A percentile compares a stretch with the other conserved stretches of the same genome.
Conservation (phyloP, 2,888 invertebrate genomes). For the Pollenia griseotomentosa region DNA sequence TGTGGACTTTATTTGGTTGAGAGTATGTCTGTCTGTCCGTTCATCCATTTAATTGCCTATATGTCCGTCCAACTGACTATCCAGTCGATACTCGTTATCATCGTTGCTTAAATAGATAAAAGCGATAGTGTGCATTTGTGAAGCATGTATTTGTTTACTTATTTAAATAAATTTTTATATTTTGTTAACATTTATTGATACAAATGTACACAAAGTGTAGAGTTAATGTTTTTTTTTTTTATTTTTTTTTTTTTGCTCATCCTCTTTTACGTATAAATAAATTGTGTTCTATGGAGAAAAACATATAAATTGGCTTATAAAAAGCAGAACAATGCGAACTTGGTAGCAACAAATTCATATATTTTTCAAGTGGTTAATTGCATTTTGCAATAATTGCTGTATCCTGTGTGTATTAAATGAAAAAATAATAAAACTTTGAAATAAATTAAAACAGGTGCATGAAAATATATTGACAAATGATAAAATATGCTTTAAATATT, state of each 20-base stretch:
- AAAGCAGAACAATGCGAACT: neutral
- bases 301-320: neutral
- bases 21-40: neutral
- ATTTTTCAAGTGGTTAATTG: conserved; percentile 58
- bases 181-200: conserved; percentile 44
- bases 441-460: conserved; percentile 30
- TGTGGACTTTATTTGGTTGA: conserved; percentile 45
- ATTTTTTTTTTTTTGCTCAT: conserved; percentile 2
- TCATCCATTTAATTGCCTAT: neutral
- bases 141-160: conserved; percentile 10
- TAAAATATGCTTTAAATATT: conserved; percentile 15
- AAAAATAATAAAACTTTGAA: conserved; percentile 18
- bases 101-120: neutral
- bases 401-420: conserved; percentile 31
- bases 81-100: conserved; percentile 13
- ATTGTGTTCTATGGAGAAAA: neutral
- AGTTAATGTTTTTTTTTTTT: neutral
- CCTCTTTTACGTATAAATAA: conserved; percentile 1
- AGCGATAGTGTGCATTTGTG: neutral
- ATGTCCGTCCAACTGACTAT: neutral
- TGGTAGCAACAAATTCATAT: neutral
- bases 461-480: conserved; percentile 19
- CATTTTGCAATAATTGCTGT: conserved; percentile 40
- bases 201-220: conserved; percentile 8
- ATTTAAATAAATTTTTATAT: conserved; percentile 38